Base-by-base conservation (phyloP, 2,113 vertebrate species). In the Rousettus leschenaultii region DNA sequence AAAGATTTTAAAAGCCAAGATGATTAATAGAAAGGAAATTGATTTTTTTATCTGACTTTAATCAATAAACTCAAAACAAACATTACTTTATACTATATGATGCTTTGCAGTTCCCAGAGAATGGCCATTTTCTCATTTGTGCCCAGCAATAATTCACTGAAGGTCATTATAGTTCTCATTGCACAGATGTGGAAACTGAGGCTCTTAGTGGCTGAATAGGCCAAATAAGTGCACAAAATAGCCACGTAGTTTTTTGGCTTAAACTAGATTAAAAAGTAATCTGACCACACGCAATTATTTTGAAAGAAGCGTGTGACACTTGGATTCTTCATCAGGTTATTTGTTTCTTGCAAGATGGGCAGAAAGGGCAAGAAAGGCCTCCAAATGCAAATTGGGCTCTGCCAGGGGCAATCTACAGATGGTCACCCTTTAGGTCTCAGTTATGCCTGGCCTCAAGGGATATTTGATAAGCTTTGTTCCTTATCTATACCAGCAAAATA, bases 371-470 rank as follows among this genome's bases (percentile, higher is more conserved):
- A 78, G 40, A 78, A n/a, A 82, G 19, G 16, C 22, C 35, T 66
- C 45, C 15, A 51, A 53, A 48, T 6, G 30, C 4, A 78, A 63
- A 14, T 12, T 6, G 30, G 51, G 48, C 9, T 78, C 28, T 68
- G 7, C 4, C 1, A 0, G 53, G 35, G 33, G 48, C 30, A 26
- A 48, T 11, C 53, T 38, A 48, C 0, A 0, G 51, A 48, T 2
- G n/a, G 38, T 22, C 35, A 57, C 28, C 13, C 28, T 30, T 7
- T n/a, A 45, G 9, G 19, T 38, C 86, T 33, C 43, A 12, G 24
- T 28, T 24, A n/a, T 0, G 13, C 12, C 59, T 77, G 18, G 1
- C 43, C 48, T 38, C 35, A 24, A 24, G 16, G 66, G 40, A 28
- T 16, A 78, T 9, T 51, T 53, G 57, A 43, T 5, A 43, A 30